phyloP scores from a whole-genome alignment of 2,888 invertebrate species.

The Strigamia transsilvanica region DNA sequence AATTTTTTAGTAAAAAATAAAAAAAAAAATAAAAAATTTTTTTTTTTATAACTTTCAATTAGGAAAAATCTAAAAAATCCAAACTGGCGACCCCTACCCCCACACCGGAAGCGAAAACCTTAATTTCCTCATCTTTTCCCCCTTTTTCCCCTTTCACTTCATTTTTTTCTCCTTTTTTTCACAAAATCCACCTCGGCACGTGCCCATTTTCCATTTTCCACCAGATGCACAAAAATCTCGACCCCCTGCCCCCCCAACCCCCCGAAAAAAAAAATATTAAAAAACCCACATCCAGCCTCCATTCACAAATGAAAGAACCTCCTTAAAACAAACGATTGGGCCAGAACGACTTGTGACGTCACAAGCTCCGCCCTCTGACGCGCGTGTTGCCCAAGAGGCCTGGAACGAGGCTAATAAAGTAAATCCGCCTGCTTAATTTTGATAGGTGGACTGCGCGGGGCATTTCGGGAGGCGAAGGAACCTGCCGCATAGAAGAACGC shows the following conservation, averaged over 20 bases:
- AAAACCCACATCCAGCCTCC: neutral
- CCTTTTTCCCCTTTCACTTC: neutral
- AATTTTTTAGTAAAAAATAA: neutral
- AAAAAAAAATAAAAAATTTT: neutral
- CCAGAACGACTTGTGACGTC: neutral
- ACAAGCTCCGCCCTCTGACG: neutral
- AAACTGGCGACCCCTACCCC: neutral
- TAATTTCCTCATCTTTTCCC: slow-evolving; percentile 42
- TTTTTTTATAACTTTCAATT: neutral
- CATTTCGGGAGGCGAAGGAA: slow-evolving; percentile 54
- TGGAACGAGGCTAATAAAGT: slow-evolving; percentile 54
- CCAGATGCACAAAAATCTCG: slow-evolving; percentile 14
- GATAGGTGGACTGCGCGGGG: slow-evolving; percentile 55
- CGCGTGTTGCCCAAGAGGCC: neutral
- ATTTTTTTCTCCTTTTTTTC: neutral
- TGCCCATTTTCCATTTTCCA: slow-evolving; percentile 22
- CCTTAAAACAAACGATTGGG: slow-evolving; percentile 2
- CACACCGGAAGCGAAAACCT: slow-evolving; percentile 4
- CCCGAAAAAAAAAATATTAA: neutral
- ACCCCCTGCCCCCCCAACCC: neutral
- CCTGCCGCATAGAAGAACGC: slow-evolving; percentile 31
- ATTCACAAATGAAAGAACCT: slow-evolving; percentile 28
- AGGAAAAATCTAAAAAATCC: slow-evolving; percentile 7
- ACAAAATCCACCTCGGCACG: neutral
- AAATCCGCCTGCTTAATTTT: slow-evolving; percentile 53